A percentile compares a stretch with the other conserved stretches of the same genome.
These are phyloP conservation scores for Regulus satrapa DNA, from an alignment of 2,113 vertebrate species.

Conservation along the genomic window DNA sequence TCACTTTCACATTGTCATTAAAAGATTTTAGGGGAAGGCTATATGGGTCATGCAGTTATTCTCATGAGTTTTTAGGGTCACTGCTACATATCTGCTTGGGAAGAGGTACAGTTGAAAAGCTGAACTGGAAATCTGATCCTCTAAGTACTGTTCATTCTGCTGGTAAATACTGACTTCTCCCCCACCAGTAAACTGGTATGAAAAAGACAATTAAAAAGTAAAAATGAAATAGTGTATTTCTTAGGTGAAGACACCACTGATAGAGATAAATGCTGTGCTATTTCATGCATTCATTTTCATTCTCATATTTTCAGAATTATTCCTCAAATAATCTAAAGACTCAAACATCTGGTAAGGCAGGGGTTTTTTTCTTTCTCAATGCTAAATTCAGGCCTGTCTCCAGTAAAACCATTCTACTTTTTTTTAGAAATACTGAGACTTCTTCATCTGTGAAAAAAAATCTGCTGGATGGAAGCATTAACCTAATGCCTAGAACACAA, in stretches of 20 bases:
- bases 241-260: not conserved
- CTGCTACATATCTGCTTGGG: not conserved
- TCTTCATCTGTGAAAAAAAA: not conserved
- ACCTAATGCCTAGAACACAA: not conserved
- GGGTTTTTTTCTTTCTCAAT: not conserved
- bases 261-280: not conserved
- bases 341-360: not conserved
- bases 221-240: not conserved
- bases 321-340: not conserved
- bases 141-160: not conserved
- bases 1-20: not conserved
- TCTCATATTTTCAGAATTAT: not conserved
- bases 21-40: not conserved
- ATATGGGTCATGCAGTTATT: not conserved
- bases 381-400: not conserved
- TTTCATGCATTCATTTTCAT: not conserved
- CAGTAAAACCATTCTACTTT: not conserved
- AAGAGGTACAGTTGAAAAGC: not conserved
- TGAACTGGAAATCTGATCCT: not conserved
- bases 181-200: not conserved
- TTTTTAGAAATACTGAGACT: not conserved
- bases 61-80: not conserved
- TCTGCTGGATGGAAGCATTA: not conserved
- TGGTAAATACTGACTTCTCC: not conserved
- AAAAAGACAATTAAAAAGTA: not conserved